These are phyloP conservation scores for Drosophila nr. medialis DNA, from an alignment of 2,888 invertebrate species.

Conservation along the genomic window DNA sequence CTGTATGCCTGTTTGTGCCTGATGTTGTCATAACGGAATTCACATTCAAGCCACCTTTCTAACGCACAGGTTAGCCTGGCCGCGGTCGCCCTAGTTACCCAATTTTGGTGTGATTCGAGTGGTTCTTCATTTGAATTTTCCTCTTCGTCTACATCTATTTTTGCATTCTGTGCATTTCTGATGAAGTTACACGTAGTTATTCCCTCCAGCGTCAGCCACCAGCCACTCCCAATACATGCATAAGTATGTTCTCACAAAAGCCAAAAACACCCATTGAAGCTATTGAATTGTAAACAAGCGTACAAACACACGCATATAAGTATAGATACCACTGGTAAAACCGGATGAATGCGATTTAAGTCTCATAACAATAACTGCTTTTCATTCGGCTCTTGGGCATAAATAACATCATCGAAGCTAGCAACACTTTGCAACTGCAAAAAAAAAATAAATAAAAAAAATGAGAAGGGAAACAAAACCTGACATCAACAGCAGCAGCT, in stretches of 20 bases:
- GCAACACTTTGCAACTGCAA: constrained; percentile 33
- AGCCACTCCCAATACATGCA: neutral
- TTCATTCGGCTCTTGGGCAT: constrained; percentile 49
- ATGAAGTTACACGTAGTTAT: constrained; percentile 4
- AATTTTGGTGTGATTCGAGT: neutral
- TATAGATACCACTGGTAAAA: constrained; percentile 56
- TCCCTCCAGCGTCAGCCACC: neutral
- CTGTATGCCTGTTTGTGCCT: neutral
- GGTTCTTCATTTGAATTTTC: constrained; percentile 15
- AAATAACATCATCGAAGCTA: constrained; percentile 63
- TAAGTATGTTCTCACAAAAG: neutral
- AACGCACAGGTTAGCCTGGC: constrained; percentile 12
- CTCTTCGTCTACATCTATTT: neutral
- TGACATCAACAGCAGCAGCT: constrained; percentile 42
- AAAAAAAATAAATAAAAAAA: constrained; percentile 13
- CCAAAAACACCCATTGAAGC: constrained; percentile 8
- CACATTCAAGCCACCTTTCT: constrained; percentile 40
- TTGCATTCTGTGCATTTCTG: constrained; percentile 7
- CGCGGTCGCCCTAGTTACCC: constrained; percentile 27
- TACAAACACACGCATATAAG: neutral
- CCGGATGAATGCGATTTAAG: constrained; percentile 67
- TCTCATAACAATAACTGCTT: constrained; percentile 67
- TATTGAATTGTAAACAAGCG: neutral
- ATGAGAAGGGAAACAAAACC: constrained; percentile 34
- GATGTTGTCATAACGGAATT: constrained; percentile 62